Conservation (phyloP, 2,113 vertebrate species). For the Pedetes capensis region DNA sequence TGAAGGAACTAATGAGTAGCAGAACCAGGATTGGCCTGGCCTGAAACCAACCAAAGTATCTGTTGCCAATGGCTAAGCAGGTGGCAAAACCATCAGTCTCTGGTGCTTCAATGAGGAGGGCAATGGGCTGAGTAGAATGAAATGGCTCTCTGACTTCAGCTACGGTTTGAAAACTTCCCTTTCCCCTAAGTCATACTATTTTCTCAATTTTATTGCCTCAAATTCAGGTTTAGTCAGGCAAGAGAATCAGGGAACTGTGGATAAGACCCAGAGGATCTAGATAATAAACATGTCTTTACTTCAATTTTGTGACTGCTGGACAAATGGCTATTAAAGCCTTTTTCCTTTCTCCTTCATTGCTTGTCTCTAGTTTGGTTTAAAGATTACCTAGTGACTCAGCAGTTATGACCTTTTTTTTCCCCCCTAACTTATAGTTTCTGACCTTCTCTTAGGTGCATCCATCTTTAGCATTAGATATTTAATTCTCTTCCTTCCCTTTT, state of each 20-base stretch:
- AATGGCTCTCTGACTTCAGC: not conserved
- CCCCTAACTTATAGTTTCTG: not conserved
- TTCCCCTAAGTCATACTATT: not conserved
- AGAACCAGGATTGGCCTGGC: not conserved
- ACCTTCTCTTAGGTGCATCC: not conserved
- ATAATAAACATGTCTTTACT: conserved; percentile 57
- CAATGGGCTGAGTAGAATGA: not conserved
- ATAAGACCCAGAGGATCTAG: conserved; percentile 36
- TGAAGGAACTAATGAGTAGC: not conserved
- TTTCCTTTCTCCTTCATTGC: not conserved
- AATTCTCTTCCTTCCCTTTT: not conserved
- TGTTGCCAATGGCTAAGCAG: not conserved
- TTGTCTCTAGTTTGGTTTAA: conserved; percentile 62
- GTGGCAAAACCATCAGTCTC: not conserved
- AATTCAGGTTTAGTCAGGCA: conserved; percentile 32
- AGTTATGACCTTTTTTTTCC: not conserved
- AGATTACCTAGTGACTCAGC: conserved; percentile 49
- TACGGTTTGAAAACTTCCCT: conserved; percentile 17
- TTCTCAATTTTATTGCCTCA: conserved; percentile 32
- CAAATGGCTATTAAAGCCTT: conserved; percentile 2
- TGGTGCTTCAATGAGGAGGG: not conserved
- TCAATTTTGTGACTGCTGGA: conserved; percentile 20
- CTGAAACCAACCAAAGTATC: not conserved
- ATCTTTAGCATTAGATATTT: not conserved
- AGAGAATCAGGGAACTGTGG: conserved; percentile 32